Base-by-base conservation (phyloP, 2,888 invertebrate genomes). In the Cephus sareptanus region DNA sequence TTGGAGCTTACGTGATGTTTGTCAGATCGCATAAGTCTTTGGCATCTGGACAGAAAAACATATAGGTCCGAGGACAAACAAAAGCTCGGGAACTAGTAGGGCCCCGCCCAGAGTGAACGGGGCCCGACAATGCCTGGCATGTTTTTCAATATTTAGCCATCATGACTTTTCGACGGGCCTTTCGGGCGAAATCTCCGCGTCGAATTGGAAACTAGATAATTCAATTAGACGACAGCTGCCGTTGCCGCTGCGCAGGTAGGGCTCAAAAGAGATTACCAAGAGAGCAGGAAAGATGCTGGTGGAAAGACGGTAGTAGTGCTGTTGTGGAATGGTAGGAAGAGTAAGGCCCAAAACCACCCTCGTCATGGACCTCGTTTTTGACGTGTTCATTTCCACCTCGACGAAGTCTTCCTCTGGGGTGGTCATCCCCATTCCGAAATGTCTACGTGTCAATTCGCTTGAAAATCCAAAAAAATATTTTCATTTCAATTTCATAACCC, bases 91-190 rank as follows among this genome's bases (percentile, higher is more conserved):
- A 30, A 70, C 30, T 31, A 31, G 33, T 12, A 76, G 82, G 81
- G 84, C 84, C 79, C 87, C 87, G 85, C 86, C 87, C 83, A 79
- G 70, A 75, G 56, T 83, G 82, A 87, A 86, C 83, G 87, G 87
- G 85, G 84, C 81, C 84, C 87, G 86, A 91, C 90, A 90, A 91
- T 90, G 85, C 85, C 83, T 87, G 90, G 87, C 90, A 89, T 91
- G 91, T 91, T 91, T 90, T 89, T 91, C 91, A 91, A 91, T 91
- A 91, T 91, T 91, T 90, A 91, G 90, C 90, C 91, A 89, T 91
- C 91, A 90, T 89, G 91, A 90, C 90, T 91, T 90, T 90, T 90
- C 88, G 90, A 86, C 90, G 89, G 85, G 84, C 85, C 85, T 87
- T 87, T 87, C 84, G 87, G 78, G 78, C 85, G 82, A 89, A 91